A percentile compares a stretch with the other conserved stretches of the same genome.
These are phyloP conservation scores for Oryzias dopingdopingensis DNA, from an alignment of 2,797 vertebrate species.

Conservation along the genomic window DNA sequence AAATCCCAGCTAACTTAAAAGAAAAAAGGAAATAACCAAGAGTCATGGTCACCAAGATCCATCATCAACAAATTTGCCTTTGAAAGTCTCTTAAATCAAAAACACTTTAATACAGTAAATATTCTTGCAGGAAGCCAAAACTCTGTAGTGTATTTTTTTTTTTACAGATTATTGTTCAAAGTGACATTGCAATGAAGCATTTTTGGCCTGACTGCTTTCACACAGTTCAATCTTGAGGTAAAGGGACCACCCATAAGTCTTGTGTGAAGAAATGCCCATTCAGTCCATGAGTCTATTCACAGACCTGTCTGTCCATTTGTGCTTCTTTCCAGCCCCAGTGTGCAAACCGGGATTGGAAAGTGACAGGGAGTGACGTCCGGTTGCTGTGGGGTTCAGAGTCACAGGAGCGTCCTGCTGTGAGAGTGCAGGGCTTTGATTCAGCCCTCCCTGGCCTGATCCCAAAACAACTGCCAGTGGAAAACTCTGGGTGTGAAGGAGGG, in stretches of 20 bases:
- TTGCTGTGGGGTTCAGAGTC: slow-evolving; percentile 46
- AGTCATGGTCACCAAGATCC: slow-evolving; percentile 39
- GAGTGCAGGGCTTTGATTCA: slow-evolving; percentile 59
- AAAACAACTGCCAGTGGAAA: slow-evolving; percentile 55
- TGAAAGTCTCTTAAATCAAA: slow-evolving; percentile 59
- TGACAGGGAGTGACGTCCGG: slow-evolving; percentile 49
- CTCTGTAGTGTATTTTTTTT: slow-evolving; percentile 39
- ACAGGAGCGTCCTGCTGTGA: slow-evolving; percentile 56
- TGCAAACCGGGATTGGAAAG: slow-evolving; percentile 27
- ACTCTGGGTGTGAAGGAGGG: slow-evolving; percentile 57
- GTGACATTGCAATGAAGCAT: slow-evolving; percentile 76
- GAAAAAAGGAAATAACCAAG: slow-evolving; percentile 37
- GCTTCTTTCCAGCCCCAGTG: slow-evolving; percentile 43
- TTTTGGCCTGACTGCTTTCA: slow-evolving; percentile 64
- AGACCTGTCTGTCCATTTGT: slow-evolving; percentile 62
- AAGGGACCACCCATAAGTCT: slow-evolving; percentile 75
- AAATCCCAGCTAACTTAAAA: slow-evolving; percentile 58
- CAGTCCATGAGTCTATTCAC: slow-evolving; percentile 66
- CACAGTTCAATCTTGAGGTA: slow-evolving; percentile 58
- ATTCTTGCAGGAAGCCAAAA: slow-evolving; percentile 68
- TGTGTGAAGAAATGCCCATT: slow-evolving; percentile 73
- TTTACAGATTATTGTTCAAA: slow-evolving; percentile 71
- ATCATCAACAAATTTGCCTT: slow-evolving; percentile 53
- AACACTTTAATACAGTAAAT: slow-evolving; percentile 56
- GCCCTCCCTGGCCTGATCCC: slow-evolving; percentile 53